Conservation (phyloP, 2,797 vertebrate genomes). For the Hafferia zeledoni region DNA sequence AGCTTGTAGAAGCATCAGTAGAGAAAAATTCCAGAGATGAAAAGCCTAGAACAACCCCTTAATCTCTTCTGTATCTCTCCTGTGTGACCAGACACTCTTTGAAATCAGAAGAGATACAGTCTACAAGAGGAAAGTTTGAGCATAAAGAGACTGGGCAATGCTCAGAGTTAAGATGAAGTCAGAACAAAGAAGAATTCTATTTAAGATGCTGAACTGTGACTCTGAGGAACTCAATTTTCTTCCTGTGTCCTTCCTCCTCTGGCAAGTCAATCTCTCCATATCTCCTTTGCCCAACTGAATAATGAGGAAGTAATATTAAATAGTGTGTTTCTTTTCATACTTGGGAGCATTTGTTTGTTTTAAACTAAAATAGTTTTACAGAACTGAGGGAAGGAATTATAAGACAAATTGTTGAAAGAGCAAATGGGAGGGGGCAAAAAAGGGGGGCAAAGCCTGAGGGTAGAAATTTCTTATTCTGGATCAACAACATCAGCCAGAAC, state of each 20-base stretch:
- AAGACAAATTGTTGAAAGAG: neutral
- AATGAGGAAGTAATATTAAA: constrained; percentile 20
- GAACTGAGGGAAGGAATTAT: neutral
- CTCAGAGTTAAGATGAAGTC: constrained; percentile 37
- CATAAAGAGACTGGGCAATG: neutral
- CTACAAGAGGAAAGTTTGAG: constrained; percentile 1
- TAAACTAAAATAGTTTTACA: neutral
- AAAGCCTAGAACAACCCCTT: constrained; percentile 15
- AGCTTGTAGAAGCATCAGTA: neutral
- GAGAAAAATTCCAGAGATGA: constrained; percentile 12
- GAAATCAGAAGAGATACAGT: neutral
- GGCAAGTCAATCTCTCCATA: neutral
- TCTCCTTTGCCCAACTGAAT: neutral
- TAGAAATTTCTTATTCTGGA: neutral
- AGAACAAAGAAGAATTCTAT: constrained; percentile 14
- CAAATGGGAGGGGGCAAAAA: neutral
- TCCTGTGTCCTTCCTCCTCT: neutral
- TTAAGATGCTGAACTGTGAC: constrained; percentile 33
- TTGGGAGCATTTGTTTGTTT: neutral
- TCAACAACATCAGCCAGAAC: neutral
- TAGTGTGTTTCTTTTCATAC: neutral
- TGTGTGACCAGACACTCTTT: constrained; percentile 26
- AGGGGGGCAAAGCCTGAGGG: neutral
- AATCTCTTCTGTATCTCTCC: neutral
- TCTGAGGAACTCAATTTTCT: constrained; percentile 47